Percentiles rank a stretch among this genome's conserved stretches.
These are phyloP conservation scores for roundworm (Caenorhabditis elegans) DNA, from an alignment of 1,140 invertebrate species.

Conservation along the genomic window DNA sequence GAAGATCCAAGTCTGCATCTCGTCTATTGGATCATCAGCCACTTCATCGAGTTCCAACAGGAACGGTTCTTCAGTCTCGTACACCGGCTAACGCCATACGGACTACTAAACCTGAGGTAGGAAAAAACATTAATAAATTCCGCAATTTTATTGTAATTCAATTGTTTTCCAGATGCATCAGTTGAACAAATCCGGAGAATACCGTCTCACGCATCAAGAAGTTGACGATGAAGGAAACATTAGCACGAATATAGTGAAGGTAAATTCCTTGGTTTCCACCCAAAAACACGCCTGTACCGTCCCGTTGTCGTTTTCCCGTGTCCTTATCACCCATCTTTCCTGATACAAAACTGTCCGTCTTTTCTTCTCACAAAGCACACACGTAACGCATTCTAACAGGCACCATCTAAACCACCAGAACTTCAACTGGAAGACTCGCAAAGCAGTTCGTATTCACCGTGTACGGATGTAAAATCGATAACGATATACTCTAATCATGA, in stretches of 20 bases:
- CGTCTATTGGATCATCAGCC: slow-evolving; percentile 88
- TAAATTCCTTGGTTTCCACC: slow-evolving; percentile 61
- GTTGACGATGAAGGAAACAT: slow-evolving; percentile 86
- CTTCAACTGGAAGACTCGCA: background rate
- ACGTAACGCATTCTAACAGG: background rate
- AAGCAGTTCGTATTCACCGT: slow-evolving; percentile 9
- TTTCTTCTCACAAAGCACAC: background rate
- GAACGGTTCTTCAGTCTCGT: slow-evolving; percentile 26
- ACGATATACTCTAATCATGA: slow-evolving; percentile 23
- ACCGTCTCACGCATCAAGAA: slow-evolving; percentile 86
- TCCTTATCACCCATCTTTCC: background rate
- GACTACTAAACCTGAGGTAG: slow-evolving; percentile 20
- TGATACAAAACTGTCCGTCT: background rate
- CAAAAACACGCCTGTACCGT: background rate
- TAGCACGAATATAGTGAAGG: slow-evolving; percentile 88
- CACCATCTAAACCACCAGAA: background rate
- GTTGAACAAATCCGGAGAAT: slow-evolving; percentile 80
- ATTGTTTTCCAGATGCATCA: slow-evolving; percentile 73
- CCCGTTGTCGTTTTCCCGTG: background rate
- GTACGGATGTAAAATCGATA: slow-evolving; percentile 1
- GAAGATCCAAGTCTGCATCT: slow-evolving; percentile 52
- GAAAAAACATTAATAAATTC: slow-evolving; percentile 7
- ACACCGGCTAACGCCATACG: slow-evolving; percentile 29
- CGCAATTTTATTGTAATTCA: background rate
- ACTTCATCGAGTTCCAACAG: slow-evolving; percentile 68